phyloP scores from a whole-genome alignment of 2,797 vertebrate genomes.

The Tympanoctomys barrerae region DNA sequence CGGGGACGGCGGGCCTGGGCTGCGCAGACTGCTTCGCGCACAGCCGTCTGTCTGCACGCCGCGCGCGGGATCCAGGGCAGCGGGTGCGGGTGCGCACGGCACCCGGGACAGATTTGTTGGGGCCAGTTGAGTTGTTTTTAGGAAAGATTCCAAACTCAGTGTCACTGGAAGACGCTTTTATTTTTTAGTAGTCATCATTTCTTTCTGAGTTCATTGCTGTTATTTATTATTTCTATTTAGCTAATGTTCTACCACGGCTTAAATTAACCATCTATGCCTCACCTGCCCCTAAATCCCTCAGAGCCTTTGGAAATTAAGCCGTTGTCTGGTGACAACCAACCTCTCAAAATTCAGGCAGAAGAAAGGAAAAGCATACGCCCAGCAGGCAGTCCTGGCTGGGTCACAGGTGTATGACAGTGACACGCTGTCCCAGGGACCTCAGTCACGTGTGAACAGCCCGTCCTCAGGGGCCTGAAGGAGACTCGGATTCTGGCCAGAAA shows the following conservation, averaged over 20 bases:
- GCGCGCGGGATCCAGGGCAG: accelerated
- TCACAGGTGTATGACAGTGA: not conserved
- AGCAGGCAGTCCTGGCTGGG: not conserved
- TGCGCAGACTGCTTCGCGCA: not conserved
- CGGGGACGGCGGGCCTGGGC: not conserved
- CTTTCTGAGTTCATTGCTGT: not conserved
- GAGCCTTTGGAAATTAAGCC: not conserved
- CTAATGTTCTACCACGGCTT: not conserved
- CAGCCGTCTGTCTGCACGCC: not conserved
- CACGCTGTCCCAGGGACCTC: not conserved
- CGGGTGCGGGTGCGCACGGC: not conserved
- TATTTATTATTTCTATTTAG: slow-evolving; percentile 24
- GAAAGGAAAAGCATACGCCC: not conserved
- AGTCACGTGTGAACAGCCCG: not conserved
- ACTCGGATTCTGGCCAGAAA: not conserved
- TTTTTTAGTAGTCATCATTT: not conserved
- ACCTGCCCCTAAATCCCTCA: slow-evolving; percentile 27
- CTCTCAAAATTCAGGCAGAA: not conserved
- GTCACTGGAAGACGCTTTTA: slow-evolving; percentile 9
- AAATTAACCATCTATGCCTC: slow-evolving; percentile 1
- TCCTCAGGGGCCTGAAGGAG: not conserved
- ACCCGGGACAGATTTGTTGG: not conserved
- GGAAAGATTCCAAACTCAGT: not conserved
- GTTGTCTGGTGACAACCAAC: not conserved
- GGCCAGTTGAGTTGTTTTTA: not conserved